phyloP scores from a whole-genome alignment of 2,113 vertebrate species.

The Laticauda colubrina region DNA sequence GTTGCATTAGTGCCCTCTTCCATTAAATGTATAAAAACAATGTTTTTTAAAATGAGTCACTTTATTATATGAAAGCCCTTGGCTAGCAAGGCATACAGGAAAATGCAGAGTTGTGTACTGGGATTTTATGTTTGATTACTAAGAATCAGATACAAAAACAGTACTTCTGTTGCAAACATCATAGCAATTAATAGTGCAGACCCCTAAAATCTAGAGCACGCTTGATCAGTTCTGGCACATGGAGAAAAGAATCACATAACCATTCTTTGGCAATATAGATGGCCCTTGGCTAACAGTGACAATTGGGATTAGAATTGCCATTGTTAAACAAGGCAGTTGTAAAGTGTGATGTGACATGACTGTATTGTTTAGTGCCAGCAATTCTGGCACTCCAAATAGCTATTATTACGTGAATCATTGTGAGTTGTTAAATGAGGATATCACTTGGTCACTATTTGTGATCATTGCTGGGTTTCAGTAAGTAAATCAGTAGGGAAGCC shows the following conservation, averaged over 20 bases:
- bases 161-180: background rate
- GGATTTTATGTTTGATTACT: background rate
- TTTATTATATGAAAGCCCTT: background rate
- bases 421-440: background rate
- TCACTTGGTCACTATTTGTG: background rate
- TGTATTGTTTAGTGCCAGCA: background rate
- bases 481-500: too few species aligned
- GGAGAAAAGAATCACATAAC: background rate
- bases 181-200: background rate
- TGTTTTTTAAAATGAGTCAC: background rate
- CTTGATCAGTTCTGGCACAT: background rate
- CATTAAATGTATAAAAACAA: background rate
- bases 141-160: background rate
- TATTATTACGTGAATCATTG: background rate
- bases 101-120: background rate
- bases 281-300: background rate
- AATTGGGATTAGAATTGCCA: background rate
- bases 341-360: too few species aligned
- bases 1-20: background rate
- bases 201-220: background rate
- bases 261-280: background rate
- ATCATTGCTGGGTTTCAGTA: background rate
- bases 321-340: too few species aligned
- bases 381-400: background rate
- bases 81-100: background rate